These are phyloP conservation scores for Chelon auratus DNA, from an alignment of 2,797 vertebrate genomes.

Conservation along the genomic window DNA sequence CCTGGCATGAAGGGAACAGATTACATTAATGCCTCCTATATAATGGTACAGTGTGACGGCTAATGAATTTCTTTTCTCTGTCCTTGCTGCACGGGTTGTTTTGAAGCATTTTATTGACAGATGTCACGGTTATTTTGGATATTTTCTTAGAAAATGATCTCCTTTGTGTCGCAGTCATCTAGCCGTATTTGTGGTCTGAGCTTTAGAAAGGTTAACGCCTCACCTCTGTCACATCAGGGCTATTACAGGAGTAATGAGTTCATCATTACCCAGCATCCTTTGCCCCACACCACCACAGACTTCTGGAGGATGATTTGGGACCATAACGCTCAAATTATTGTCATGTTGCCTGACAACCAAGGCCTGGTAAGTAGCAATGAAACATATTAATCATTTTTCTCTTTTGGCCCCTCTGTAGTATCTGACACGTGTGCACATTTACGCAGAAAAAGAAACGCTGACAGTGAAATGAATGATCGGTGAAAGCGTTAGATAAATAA, in stretches of 20 bases:
- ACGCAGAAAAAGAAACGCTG: background rate
- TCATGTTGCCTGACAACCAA: conserved; percentile 99
- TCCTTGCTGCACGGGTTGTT: conserved; percentile 4
- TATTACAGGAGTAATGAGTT: conserved; percentile 99
- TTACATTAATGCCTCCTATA: conserved; percentile 99
- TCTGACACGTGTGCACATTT: background rate
- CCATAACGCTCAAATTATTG: conserved; percentile 98
- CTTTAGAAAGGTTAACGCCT: conserved; percentile 50
- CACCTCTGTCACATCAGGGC: conserved; percentile 85
- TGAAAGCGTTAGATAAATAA: background rate
- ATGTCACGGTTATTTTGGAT: background rate
- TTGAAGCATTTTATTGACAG: conserved; percentile 11
- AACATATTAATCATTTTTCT: background rate
- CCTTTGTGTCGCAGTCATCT: background rate
- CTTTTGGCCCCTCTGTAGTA: background rate
- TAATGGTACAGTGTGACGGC: conserved; percentile 89
- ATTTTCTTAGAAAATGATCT: conserved; percentile 17
- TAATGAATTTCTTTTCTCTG: conserved; percentile 20
- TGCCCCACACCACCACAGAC: conserved; percentile 98
- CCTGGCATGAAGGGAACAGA: conserved; percentile 99
- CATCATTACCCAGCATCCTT: conserved; percentile 98
- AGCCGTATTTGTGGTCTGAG: background rate
- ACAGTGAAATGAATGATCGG: background rate
- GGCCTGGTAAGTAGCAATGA: conserved; percentile 88
- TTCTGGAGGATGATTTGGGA: conserved; percentile 99